Conservation (phyloP, 2,797 vertebrate genomes). For the Picus viridis region DNA sequence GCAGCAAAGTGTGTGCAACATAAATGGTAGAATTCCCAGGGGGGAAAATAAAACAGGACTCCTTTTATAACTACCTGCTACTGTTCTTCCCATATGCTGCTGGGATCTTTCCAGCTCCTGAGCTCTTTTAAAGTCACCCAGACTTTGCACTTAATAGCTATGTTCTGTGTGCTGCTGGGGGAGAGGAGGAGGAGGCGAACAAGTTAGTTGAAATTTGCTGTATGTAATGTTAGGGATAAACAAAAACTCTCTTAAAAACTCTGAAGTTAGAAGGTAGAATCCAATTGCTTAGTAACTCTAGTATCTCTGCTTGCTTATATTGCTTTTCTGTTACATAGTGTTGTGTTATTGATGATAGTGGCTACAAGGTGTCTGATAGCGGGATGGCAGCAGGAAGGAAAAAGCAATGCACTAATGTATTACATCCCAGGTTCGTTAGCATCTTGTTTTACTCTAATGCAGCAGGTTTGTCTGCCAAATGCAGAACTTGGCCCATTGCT, state of each 20-base stretch:
- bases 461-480: conserved; percentile 47
- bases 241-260: neutral
- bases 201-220: neutral
- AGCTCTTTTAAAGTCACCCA: neutral
- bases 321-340: conserved; percentile 18
- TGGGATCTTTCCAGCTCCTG: neutral
- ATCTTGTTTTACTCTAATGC: conserved; percentile 33
- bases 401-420: conserved; percentile 33
- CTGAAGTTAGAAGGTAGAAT: neutral
- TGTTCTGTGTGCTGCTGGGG: neutral
- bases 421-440: conserved; percentile 12
- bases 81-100: neutral
- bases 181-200: neutral
- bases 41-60: neutral
- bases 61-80: neutral
- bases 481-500: conserved; percentile 38
- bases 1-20: neutral
- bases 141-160: neutral
- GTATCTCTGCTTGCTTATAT: conserved; percentile 36
- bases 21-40: neutral
- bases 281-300: conserved; percentile 26
- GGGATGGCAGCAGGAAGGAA: neutral
- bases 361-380: conserved; percentile 50
- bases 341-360: conserved; percentile 37
- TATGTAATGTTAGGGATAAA: neutral